Evolutionary conservation across 1,140 invertebrate species (phyloP), one percentile per base, ranked within the genome.

Genomic region (Temnothorax nylanderi): DNA sequence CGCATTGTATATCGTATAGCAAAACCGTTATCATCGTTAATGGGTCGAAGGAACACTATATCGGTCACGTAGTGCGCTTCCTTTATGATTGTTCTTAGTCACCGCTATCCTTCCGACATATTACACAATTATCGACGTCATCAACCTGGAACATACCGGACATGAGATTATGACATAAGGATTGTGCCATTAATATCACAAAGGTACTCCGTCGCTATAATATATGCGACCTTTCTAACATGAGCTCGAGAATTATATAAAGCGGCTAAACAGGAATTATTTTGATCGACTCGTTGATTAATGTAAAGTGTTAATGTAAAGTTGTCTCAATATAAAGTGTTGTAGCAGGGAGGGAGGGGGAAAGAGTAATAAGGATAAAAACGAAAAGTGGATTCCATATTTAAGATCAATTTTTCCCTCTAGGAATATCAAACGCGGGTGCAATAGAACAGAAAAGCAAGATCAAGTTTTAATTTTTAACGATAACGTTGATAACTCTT

Each of bases 101-200:
- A 8, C 67, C 67, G 21, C 41, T 72, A 72, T 44, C 18, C 64
- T 84, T 75, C 54, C 80, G 44, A 84, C 41, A 74, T 84, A 60
- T 84, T 84, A 74, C 69, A 84, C 69, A 84, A 84, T 84, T 84
- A 84, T 84, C 69, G 54, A 74, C 51, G 67, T 60, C 54, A 82
- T 82, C 21, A 58, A 47, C 69, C 56, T 21, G 41, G 54, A 75
- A 60, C 26, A 32, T 75, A 37, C 41, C 51, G 37, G 51, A 72
- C 51, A 16, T 58, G 80, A 82, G 10, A 41, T 18, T 21, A 62
- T 74, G 80, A 84, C 41, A 67, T 74, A 74, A 74, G 71, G 18
- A 74, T 84, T 37, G 13, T 49, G 41, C 21, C 67, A 16, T n/a
- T 84, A 47, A 58, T 72, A 74, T 75, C 80, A 49, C 41, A 84